Percentiles rank a stretch among this genome's conserved stretches.
These are phyloP conservation scores for Spodoptera picta DNA, from an alignment of 2,888 invertebrate species.

Conservation along the genomic window DNA sequence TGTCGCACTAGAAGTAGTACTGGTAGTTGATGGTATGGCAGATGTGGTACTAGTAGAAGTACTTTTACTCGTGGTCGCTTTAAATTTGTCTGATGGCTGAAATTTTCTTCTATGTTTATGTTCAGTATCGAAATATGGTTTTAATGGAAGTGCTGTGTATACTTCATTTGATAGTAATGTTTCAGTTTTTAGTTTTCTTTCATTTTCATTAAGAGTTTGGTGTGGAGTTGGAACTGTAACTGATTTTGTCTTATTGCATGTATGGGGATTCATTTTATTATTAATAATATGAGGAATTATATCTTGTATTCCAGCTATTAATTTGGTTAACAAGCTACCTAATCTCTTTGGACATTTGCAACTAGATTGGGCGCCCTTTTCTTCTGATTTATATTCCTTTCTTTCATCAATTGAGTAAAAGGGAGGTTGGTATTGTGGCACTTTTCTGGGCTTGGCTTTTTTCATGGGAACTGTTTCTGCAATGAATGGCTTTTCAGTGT, in stretches of 20 bases:
- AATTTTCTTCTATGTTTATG: neutral
- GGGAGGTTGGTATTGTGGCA: conserved; percentile 8
- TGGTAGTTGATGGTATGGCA: neutral
- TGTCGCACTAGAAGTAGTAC: neutral
- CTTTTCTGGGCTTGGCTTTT: conserved; percentile 14
- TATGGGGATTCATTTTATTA: neutral
- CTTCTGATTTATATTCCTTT: conserved; percentile 2
- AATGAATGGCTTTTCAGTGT: conserved; percentile 43
- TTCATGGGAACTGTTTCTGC: conserved; percentile 22
- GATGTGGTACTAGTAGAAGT: neutral
- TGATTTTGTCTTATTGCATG: conserved; percentile 6
- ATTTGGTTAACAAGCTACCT: conserved; percentile 60
- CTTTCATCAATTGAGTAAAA: neutral
- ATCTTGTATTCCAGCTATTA: conserved; percentile 63
- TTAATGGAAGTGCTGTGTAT: neutral
- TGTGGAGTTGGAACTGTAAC: neutral
- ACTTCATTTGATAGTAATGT: neutral
- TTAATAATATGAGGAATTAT: conserved; percentile 55
- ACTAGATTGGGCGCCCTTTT: neutral
- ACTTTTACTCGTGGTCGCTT: neutral
- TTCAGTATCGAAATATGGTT: neutral
- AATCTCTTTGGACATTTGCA: conserved; percentile 71
- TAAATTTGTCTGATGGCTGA: neutral
- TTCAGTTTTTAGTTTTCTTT: neutral
- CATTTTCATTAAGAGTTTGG: neutral